Percentiles rank a stretch among this genome's conserved stretches.
phyloP scores from a whole-genome alignment of 2,113 vertebrate genomes.

The Tursiops truncatus region DNA sequence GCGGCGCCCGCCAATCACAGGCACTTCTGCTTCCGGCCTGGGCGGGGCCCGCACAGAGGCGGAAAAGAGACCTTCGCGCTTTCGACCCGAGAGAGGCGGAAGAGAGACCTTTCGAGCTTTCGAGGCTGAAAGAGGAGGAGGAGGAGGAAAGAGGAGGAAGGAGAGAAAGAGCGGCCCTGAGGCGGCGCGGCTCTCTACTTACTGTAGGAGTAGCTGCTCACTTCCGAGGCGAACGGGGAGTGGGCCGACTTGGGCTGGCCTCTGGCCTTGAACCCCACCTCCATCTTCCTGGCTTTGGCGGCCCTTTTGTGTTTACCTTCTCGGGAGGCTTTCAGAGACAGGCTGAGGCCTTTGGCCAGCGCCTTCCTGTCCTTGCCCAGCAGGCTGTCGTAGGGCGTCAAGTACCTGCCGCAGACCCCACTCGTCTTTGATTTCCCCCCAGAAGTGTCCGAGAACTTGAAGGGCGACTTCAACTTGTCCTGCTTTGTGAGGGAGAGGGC shows the following conservation, averaged over 20 bases:
- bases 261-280: slow-evolving; percentile 89
- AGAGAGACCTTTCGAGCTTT: accelerated
- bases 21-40: not conserved
- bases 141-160: not conserved
- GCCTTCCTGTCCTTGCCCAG: slow-evolving; percentile 86
- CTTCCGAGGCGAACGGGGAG: slow-evolving; percentile 94
- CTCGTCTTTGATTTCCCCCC: slow-evolving; percentile 82
- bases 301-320: slow-evolving; percentile 92
- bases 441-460: slow-evolving; percentile 86
- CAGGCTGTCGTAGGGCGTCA: slow-evolving; percentile 81
- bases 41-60: accelerated
- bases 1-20: not conserved
- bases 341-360: slow-evolving; percentile 85
- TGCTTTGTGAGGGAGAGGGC: slow-evolving; percentile 95
- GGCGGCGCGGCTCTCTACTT: slow-evolving; percentile 81
- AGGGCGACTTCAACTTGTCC: slow-evolving; percentile 88
- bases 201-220: slow-evolving; percentile 98
- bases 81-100: too few species aligned
- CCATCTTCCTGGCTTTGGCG: slow-evolving; percentile 88
- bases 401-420: slow-evolving; percentile 81
- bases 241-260: slow-evolving; percentile 90
- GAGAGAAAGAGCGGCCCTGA: accelerated
- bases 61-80: accelerated
- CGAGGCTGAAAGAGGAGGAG: too few species aligned
- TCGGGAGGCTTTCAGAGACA: slow-evolving; percentile 86